Percentiles rank a stretch among this genome's conserved stretches.
Conservation (phyloP, 2,113 vertebrate species). For the Oostethus manadensis region DNA sequence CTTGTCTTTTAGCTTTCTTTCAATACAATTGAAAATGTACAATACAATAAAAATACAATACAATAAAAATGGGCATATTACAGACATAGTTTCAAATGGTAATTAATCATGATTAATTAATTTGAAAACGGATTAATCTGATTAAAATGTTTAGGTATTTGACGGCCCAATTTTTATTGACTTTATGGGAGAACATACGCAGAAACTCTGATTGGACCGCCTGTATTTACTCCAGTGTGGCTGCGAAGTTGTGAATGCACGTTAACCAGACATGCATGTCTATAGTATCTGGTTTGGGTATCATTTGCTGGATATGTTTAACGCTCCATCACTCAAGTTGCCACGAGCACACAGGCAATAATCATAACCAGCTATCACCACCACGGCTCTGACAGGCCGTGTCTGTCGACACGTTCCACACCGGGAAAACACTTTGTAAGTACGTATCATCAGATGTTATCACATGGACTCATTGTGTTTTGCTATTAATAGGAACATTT, state of each 20-base stretch:
- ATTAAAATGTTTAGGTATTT: no score
- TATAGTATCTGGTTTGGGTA: constrained; percentile 28
- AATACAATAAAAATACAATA: no score
- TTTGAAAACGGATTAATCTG: no score
- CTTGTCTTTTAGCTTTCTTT: no score
- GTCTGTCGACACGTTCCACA: constrained; percentile 45
- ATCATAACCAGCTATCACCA: constrained; percentile 27
- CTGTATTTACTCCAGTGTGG: constrained; percentile 8
- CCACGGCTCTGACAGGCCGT: constrained; percentile 13
- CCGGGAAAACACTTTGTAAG: constrained; percentile 49
- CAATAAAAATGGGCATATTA: no score
- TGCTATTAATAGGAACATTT: background rate
- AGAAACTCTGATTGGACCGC: no score
- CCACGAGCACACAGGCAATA: constrained; percentile 4
- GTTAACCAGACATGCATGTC: constrained; percentile 21
- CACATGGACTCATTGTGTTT: constrained; percentile 23
- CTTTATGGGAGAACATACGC: no score
- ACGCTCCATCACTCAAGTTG: constrained; percentile 38
- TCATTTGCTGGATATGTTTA: constrained; percentile 49
- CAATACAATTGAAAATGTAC: no score
- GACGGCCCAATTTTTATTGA: no score
- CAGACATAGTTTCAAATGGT: no score
- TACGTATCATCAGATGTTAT: constrained; percentile 35
- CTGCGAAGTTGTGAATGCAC: constrained; percentile 24
- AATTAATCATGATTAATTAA: no score